Conservation (phyloP, 2,888 invertebrate species). For the Coleophora flavipennella region DNA sequence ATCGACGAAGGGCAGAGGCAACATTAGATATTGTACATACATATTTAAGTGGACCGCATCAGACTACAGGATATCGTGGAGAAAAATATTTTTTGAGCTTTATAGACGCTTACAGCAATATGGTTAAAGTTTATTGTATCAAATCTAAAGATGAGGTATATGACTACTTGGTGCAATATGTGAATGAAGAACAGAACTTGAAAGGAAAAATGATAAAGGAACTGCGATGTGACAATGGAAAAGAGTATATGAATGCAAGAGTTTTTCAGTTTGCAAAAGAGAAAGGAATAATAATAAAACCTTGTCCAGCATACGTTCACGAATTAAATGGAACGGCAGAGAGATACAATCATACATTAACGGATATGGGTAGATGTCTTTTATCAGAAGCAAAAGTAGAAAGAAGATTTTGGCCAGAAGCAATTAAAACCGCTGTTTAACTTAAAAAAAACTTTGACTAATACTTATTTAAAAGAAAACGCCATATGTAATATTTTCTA, state of each 20-base stretch:
- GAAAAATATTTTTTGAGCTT: constrained; percentile 23
- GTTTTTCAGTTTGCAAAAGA: constrained; percentile 18
- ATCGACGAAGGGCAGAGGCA: constrained; percentile 15
- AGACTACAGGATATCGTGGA: constrained; percentile 17
- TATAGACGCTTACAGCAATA: constrained; percentile 22
- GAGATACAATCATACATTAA: constrained; percentile 20
- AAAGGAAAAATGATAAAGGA: constrained; percentile 17
- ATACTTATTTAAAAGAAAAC: constrained; percentile 21
- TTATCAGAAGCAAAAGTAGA: constrained; percentile 19
- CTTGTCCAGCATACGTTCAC: constrained; percentile 23
- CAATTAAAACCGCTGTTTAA: constrained; percentile 22
- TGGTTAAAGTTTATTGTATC: constrained; percentile 17
- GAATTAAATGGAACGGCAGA: constrained; percentile 24
- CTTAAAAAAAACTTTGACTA: constrained; percentile 23
- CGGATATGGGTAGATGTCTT: constrained; percentile 20
- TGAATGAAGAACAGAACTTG: constrained; percentile 17
- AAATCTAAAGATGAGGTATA: constrained; percentile 15
- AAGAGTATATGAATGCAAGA: constrained; percentile 18
- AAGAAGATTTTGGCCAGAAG: constrained; percentile 20
- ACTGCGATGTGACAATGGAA: constrained; percentile 21
- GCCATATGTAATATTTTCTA: too few species aligned
- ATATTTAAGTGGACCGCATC: constrained; percentile 22
- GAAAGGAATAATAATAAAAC: constrained; percentile 18
- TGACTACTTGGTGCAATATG: constrained; percentile 16
- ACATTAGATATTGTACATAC: constrained; percentile 19